Percentiles rank a stretch among this genome's conserved stretches.
These are phyloP conservation scores for Hoplostethus atlanticus DNA, from an alignment of 2,797 vertebrate genomes.

Conservation along the genomic window DNA sequence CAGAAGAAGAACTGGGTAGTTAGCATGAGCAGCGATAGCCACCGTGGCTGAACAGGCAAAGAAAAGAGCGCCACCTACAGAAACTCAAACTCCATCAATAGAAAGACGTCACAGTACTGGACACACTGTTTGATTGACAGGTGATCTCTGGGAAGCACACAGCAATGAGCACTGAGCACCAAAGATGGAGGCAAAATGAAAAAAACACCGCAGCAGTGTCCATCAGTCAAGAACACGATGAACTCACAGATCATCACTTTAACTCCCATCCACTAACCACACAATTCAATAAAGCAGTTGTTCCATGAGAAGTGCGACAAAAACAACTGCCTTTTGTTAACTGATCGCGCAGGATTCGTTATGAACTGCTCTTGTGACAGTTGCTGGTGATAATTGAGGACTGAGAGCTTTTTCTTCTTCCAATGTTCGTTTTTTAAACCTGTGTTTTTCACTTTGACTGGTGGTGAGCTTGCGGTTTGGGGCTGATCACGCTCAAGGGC, in stretches of 20 bases:
- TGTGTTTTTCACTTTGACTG: slow-evolving; percentile 81
- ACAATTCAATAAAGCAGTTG: background rate
- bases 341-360: background rate
- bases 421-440: slow-evolving; percentile 61
- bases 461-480: slow-evolving; percentile 65
- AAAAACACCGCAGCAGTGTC: background rate
- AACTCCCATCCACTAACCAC: background rate
- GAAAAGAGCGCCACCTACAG: too few relatives aligned
- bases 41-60: too few relatives aligned
- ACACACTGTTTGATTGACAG: too few relatives aligned
- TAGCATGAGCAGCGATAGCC: too few relatives aligned
- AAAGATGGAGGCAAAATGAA: background rate
- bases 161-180: too few relatives aligned
- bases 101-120: too few relatives aligned
- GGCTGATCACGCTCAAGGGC: background rate
- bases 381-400: slow-evolving; percentile 42
- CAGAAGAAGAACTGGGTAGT: too few relatives aligned
- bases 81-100: too few relatives aligned
- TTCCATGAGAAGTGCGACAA: background rate
- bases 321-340: background rate
- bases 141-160: too few relatives aligned
- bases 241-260: background rate
- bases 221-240: background rate
- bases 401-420: slow-evolving; percentile 23
- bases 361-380: slow-evolving; percentile 47